Evolutionary conservation across 2,113 vertebrate genomes (phyloP).

Genomic region (Eurystomus gularis): DNA sequence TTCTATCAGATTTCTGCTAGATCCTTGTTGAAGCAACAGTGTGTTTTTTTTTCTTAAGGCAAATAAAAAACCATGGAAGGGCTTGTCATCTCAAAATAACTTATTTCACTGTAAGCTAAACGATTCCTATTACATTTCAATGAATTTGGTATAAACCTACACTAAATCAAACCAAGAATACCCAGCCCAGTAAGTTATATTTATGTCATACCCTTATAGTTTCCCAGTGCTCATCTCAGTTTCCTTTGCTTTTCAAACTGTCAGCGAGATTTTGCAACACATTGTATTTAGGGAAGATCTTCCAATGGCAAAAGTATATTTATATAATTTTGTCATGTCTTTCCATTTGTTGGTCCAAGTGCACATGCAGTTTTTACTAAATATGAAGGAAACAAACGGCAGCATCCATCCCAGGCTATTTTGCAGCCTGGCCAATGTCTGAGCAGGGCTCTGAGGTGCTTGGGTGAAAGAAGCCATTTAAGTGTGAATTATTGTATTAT

Average conservation of each 20-base stretch:
- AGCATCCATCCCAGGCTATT: neutral
- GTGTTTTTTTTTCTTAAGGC: neutral
- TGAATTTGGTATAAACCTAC: neutral
- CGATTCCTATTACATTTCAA: neutral
- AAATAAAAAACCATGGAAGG: neutral
- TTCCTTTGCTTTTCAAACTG: neutral
- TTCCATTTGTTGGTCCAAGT: neutral
- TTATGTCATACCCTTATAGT: neutral
- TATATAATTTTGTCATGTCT: slow-evolving; percentile 1
- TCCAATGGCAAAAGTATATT: neutral
- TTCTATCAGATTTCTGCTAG: neutral
- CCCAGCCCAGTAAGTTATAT: neutral
- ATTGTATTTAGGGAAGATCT: neutral
- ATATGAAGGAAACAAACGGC: neutral
- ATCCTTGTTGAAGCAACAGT: neutral
- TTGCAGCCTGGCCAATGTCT: neutral
- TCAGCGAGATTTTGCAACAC: neutral
- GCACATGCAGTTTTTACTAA: neutral
- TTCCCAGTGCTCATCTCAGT: neutral
- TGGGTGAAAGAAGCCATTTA: neutral
- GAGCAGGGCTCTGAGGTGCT: neutral
- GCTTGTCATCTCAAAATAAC: neutral
- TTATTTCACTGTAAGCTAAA: neutral
- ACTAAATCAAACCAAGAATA: neutral
- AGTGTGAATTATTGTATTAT: neutral